Evolutionary conservation across 2,797 vertebrate genomes (phyloP).

Genomic region (Mus spretus): DNA sequence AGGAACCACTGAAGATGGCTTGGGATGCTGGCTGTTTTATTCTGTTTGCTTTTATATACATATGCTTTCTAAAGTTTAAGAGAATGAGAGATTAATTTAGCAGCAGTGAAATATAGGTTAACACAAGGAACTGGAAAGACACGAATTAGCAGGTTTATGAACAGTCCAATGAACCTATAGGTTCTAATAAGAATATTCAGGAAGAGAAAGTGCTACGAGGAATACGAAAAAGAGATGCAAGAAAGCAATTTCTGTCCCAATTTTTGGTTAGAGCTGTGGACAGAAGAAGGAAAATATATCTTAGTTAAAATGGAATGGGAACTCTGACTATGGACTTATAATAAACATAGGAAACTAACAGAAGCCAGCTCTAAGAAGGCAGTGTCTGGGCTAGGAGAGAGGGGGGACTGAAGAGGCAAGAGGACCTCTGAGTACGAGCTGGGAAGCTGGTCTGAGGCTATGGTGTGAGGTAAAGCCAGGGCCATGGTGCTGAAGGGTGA

Average conservation of each 20-base stretch:
- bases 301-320: slow-evolving; percentile 53
- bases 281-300: neutral
- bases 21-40: neutral
- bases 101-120: slow-evolving; percentile 5
- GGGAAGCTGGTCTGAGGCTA: slow-evolving; percentile 24
- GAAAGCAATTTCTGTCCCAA: neutral
- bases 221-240: slow-evolving; percentile 13
- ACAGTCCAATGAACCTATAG: neutral
- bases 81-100: slow-evolving; percentile 49
- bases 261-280: slow-evolving; percentile 43
- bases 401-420: neutral
- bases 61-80: neutral
- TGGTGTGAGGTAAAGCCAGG: neutral
- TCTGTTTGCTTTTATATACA: neutral
- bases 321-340: neutral
- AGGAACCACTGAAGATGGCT: neutral
- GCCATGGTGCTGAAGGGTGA: neutral
- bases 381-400: neutral
- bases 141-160: neutral
- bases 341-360: slow-evolving; percentile 41
- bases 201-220: neutral
- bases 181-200: neutral
- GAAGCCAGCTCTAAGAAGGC: neutral
- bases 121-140: neutral
- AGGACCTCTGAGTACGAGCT: neutral